A percentile compares a stretch with the other conserved stretches of the same genome.
Conservation (phyloP, 2,888 invertebrate species). For the Pasiphila rectangulata region DNA sequence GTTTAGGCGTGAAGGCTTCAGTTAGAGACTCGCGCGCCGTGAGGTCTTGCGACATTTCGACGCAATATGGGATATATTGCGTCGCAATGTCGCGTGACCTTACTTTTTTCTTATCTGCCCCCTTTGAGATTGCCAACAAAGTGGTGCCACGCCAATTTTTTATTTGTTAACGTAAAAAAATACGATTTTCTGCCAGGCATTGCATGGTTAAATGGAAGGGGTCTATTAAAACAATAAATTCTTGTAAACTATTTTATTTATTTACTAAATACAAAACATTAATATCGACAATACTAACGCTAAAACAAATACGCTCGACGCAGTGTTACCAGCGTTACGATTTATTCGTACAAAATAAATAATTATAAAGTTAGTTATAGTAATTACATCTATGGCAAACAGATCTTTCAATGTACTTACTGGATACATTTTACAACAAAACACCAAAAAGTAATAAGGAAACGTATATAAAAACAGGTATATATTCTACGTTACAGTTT, state of each 20-base stretch:
- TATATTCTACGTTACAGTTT: background rate
- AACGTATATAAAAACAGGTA: background rate
- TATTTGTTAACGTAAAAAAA: too few species aligned
- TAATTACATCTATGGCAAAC: conserved; percentile 69
- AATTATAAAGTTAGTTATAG: conserved; percentile 52
- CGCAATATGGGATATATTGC: too few species aligned
- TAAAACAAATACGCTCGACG: conserved; percentile 19
- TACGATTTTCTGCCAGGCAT: too few species aligned
- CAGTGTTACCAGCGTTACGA: background rate
- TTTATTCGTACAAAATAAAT: conserved; percentile 54
- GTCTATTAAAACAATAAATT: conserved; percentile 19
- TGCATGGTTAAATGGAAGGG: background rate
- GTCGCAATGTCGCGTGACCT: too few species aligned
- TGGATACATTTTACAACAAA: background rate
- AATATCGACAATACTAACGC: conserved; percentile 39
- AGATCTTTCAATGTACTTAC: conserved; percentile 44
- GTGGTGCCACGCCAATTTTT: too few species aligned
- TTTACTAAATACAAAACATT: conserved; percentile 49
- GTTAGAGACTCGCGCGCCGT: too few species aligned
- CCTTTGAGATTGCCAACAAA: too few species aligned
- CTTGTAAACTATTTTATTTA: conserved; percentile 28
- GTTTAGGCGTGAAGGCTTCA: too few species aligned
- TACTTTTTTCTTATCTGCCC: too few species aligned
- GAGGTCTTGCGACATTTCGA: too few species aligned
- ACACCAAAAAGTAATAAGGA: too few species aligned